Percentiles rank a stretch among this genome's conserved stretches.
Evolutionary conservation across 2,797 vertebrate genomes (phyloP).

Genomic region (Miichthys miiuy): DNA sequence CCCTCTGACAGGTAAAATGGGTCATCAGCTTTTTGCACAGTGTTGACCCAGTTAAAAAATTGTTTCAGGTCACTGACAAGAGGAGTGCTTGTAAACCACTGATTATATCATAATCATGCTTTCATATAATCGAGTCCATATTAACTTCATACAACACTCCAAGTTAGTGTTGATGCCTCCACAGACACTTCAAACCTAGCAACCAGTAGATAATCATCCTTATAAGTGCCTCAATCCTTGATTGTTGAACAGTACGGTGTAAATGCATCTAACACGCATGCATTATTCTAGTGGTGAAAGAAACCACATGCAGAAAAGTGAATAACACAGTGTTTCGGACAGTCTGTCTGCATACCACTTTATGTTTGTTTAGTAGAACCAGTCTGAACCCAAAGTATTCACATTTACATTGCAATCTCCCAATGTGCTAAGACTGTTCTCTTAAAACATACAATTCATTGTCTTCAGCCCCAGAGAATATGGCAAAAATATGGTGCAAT

Average conservation of each 20-base stretch:
- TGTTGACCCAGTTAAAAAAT: slow-evolving; percentile 37
- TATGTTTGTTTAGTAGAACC: slow-evolving; percentile 30
- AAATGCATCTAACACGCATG: slow-evolving; percentile 33
- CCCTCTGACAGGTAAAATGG: slow-evolving; percentile 35
- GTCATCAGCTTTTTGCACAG: slow-evolving; percentile 39
- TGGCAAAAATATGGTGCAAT: slow-evolving; percentile 53
- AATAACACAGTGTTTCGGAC: slow-evolving; percentile 44
- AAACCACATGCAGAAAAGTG: slow-evolving; percentile 50
- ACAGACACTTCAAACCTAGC: slow-evolving; percentile 67
- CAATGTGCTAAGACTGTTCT: slow-evolving; percentile 46
- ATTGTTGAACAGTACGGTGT: slow-evolving; percentile 36
- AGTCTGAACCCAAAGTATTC: slow-evolving; percentile 57
- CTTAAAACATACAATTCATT: slow-evolving; percentile 50
- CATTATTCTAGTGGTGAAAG: slow-evolving; percentile 28
- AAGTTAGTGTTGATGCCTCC: slow-evolving; percentile 27
- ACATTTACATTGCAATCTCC: slow-evolving; percentile 72
- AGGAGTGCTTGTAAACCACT: slow-evolving; percentile 63
- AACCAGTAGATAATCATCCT: slow-evolving; percentile 32
- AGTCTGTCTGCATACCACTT: slow-evolving; percentile 41
- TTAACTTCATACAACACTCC: slow-evolving; percentile 47
- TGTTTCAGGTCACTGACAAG: slow-evolving; percentile 32
- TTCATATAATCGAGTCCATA: slow-evolving; percentile 30
- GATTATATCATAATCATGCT: slow-evolving; percentile 17
- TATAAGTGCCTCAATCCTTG: slow-evolving; percentile 67
- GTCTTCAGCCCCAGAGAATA: slow-evolving; percentile 47